Conservation (phyloP, 1,140 invertebrate genomes). For the Leptopilina boulardi region DNA sequence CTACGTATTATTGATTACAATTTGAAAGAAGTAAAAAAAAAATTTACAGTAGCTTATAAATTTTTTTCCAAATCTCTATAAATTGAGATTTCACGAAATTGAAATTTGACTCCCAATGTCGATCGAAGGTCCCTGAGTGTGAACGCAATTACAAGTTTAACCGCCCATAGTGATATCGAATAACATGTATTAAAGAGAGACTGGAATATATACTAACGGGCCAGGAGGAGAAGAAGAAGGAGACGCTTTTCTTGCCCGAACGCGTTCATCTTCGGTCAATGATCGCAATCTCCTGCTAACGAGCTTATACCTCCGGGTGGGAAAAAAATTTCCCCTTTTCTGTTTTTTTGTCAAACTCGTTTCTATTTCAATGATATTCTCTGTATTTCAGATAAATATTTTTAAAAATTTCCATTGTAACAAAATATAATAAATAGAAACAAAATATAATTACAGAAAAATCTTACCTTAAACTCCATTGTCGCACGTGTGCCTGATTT, state of each 20-base stretch:
- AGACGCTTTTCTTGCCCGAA: conserved; percentile 64
- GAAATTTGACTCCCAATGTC: background rate
- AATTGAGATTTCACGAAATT: background rate
- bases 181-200: conserved; percentile 67
- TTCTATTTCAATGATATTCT: conserved; percentile 36
- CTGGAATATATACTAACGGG: conserved; percentile 65
- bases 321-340: conserved; percentile 68
- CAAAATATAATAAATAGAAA: too few relatives aligned
- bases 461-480: too few relatives aligned
- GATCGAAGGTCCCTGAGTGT: conserved; percentile 67
- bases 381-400: too few relatives aligned
- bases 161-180: conserved; percentile 70
- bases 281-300: conserved; percentile 72
- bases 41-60: too few relatives aligned
- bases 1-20: too few relatives aligned
- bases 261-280: conserved; percentile 74
- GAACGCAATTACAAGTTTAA: conserved; percentile 72
- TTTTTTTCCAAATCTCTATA: too few relatives aligned
- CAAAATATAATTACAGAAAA: too few relatives aligned
- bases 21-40: too few relatives aligned
- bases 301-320: conserved; percentile 70
- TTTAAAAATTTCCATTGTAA: too few relatives aligned
- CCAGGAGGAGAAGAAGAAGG: conserved; percentile 43
- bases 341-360: conserved; percentile 37
- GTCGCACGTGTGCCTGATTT: too few relatives aligned